These are phyloP conservation scores for silkworm (Bombyx mori) DNA, from an alignment of 1,140 invertebrate genomes.

Conservation along the genomic window ASM3026992v2 NC_085119.1:2856501-2857000, in stretches of 20 bases:
- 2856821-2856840: no score
- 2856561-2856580: constrained; percentile 54
- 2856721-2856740: not conserved
- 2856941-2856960: no score
- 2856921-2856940: no score
- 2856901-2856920: not conserved
- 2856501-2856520: constrained; percentile 33
- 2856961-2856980: no score
- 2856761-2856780: not conserved
- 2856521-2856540: constrained; percentile 25
- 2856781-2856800: no score
- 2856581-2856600: constrained; percentile 37
- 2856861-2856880: not conserved
- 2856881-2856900: not conserved
- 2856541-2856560: constrained; percentile 20
- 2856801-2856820: no score
- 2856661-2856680: constrained; percentile 14
- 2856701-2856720: not conserved
- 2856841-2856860: no score
- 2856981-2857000: no score
- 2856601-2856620: constrained; percentile 32
- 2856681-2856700: constrained; percentile 4
- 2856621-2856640: constrained; percentile 22
- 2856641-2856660: constrained; percentile 24
- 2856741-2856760: not conserved